Conservation (phyloP, 2,888 invertebrate species). For the Synergus umbraculus region DNA sequence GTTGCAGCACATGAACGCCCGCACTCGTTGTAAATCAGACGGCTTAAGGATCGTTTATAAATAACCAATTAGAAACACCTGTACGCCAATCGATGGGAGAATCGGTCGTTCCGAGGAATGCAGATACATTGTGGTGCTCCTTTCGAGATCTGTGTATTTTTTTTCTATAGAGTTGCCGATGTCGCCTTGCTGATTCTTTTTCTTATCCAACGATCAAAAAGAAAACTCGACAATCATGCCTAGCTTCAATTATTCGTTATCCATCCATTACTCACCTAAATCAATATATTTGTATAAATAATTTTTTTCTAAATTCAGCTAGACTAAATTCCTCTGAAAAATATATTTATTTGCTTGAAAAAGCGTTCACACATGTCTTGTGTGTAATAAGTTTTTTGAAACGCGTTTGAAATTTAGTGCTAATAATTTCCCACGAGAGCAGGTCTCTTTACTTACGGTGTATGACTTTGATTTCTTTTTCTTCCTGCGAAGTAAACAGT, state of each 20-base stretch:
- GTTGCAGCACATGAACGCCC: conserved; percentile 38
- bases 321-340: background rate
- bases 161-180: background rate
- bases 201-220: background rate
- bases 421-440: background rate
- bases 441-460: background rate
- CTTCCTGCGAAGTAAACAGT: background rate
- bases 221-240: background rate
- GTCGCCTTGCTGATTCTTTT: conserved; percentile 1
- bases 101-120: conserved; percentile 46
- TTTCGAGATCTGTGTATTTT: conserved; percentile 5
- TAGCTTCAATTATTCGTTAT: conserved; percentile 1
- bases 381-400: background rate
- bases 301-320: background rate
- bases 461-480: background rate
- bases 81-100: conserved; percentile 58
- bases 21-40: conserved; percentile 53
- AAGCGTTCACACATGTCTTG: background rate
- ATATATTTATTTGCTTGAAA: background rate
- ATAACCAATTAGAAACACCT: conserved; percentile 76
- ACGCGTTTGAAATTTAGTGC: background rate
- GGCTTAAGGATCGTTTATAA: conserved; percentile 65
- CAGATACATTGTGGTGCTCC: conserved; percentile 47
- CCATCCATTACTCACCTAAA: background rate
- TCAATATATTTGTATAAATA: background rate